These are phyloP conservation scores for Rhizoglyphus robini DNA, from an alignment of 1,140 invertebrate genomes.

Conservation along the genomic window DNA sequence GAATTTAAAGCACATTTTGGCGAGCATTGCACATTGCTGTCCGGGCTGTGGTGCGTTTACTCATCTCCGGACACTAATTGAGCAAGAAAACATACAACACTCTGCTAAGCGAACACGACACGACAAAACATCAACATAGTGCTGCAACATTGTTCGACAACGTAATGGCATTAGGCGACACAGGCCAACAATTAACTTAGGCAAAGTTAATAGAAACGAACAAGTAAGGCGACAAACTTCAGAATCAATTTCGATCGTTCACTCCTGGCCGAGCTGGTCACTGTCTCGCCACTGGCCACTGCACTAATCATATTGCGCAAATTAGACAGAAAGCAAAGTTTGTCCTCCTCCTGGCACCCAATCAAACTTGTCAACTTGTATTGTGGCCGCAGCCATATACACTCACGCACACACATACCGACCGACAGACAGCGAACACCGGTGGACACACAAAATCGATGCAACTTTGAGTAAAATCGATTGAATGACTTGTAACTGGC, in stretches of 20 bases:
- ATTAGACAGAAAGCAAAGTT: constrained; percentile 14
- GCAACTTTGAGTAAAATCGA: no score
- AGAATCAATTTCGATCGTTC: constrained; percentile 2
- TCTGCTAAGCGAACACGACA: background rate
- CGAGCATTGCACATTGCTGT: background rate
- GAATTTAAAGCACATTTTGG: background rate
- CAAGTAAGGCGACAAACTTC: background rate
- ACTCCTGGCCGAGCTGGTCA: no score
- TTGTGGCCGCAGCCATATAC: no score
- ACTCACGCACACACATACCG: no score
- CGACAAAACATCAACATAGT: background rate
- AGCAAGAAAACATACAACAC: no score
- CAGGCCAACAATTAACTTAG: constrained; percentile 1
- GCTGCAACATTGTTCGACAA: no score
- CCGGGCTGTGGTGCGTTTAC: background rate
- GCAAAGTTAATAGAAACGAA: constrained; percentile 10
- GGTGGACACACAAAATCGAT: no score
- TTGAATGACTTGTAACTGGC: no score
- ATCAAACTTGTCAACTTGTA: background rate
- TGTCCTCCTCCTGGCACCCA: background rate
- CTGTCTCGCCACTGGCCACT: no score
- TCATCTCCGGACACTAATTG: no score
- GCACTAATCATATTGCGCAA: constrained; percentile 8
- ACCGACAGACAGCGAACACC: no score
- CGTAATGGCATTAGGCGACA: no score